Conservation (phyloP, 2,888 invertebrate species). For the Agonopterix alstromeriana region DNA sequence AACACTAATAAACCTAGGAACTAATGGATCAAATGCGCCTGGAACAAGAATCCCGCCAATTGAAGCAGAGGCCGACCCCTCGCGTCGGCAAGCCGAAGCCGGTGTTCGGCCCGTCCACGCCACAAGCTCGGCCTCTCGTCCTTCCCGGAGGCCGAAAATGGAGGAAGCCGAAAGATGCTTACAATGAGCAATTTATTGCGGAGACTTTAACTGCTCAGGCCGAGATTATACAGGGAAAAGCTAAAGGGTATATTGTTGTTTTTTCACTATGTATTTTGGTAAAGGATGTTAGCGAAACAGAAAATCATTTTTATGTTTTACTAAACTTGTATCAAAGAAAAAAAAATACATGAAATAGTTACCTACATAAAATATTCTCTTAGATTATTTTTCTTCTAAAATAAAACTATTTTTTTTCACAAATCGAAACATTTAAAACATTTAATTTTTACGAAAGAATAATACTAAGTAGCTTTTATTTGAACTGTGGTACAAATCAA, state of each 20-base stretch:
- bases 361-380: too few species aligned
- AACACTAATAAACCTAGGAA: conserved; percentile 22
- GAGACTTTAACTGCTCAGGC: conserved; percentile 90
- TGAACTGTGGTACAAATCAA: too few species aligned
- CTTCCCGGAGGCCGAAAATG: conserved; percentile 87
- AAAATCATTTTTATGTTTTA: neutral
- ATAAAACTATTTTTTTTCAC: too few species aligned
- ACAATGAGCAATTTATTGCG: conserved; percentile 92
- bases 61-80: conserved; percentile 69
- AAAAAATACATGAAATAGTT: too few species aligned
- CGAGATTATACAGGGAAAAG: conserved; percentile 89
- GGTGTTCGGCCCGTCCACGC: conserved; percentile 77
- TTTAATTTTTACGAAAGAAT: too few species aligned
- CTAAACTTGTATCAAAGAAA: neutral
- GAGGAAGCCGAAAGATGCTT: conserved; percentile 90
- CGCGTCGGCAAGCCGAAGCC: conserved; percentile 51
- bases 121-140: conserved; percentile 83
- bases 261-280: neutral
- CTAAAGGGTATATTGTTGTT: conserved; percentile 82
- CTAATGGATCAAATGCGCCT: conserved; percentile 56
- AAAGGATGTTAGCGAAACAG: neutral
- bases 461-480: too few species aligned
- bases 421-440: too few species aligned
- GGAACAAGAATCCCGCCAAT: conserved; percentile 59
- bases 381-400: too few species aligned